phyloP scores from a whole-genome alignment of 2,888 invertebrate species.

The Agriopis leucophaearia region DNA sequence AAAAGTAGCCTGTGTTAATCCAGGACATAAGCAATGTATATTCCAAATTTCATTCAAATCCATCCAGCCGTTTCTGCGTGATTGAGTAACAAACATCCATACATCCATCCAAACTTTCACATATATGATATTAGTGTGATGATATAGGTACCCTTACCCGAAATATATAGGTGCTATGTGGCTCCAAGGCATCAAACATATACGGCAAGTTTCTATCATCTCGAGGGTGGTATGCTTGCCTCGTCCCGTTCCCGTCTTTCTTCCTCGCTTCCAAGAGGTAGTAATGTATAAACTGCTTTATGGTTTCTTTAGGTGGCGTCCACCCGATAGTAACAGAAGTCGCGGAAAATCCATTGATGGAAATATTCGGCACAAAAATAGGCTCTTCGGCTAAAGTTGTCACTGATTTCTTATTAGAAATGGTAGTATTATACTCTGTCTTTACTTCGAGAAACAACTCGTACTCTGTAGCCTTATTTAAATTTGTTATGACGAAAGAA shows the following conservation, averaged over 20 bases:
- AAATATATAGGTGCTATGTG: slow-evolving; percentile 93
- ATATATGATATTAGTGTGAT: too few relatives aligned
- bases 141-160: slow-evolving; percentile 79
- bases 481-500: slow-evolving; percentile 89
- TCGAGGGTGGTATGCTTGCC: slow-evolving; percentile 88
- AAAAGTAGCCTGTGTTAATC: too few relatives aligned
- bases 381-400: slow-evolving; percentile 91
- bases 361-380: slow-evolving; percentile 91
- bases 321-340: slow-evolving; percentile 94
- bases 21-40: too few relatives aligned
- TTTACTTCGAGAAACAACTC: slow-evolving; percentile 88
- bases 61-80: too few relatives aligned
- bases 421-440: slow-evolving; percentile 88
- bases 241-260: slow-evolving; percentile 80
- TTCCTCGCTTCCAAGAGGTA: slow-evolving; percentile 90
- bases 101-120: too few relatives aligned
- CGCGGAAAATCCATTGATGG: slow-evolving; percentile 89
- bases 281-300: slow-evolving; percentile 91
- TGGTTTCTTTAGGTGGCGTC: slow-evolving; percentile 88
- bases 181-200: slow-evolving; percentile 91
- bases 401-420: slow-evolving; percentile 79
- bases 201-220: slow-evolving; percentile 90
- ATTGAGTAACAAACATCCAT: too few relatives aligned
- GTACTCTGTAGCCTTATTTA: slow-evolving; percentile 89
- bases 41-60: too few relatives aligned